Percentiles rank a stretch among this genome's conserved stretches.
phyloP scores from a whole-genome alignment of 2,113 vertebrate species.

The Anolis sagrei region DNA sequence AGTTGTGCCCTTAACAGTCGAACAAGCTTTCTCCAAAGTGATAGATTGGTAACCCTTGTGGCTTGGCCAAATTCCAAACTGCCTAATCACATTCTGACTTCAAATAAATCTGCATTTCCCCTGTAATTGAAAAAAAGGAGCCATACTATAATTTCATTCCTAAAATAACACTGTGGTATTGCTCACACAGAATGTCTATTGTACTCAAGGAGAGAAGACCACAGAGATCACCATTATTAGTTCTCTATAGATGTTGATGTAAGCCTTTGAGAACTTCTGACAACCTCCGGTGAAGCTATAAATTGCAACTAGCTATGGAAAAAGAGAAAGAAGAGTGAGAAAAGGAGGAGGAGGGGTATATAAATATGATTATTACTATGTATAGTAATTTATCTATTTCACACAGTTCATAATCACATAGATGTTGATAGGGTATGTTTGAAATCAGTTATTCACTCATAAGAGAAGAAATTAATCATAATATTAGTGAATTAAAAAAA shows the following conservation, averaged over 20 bases:
- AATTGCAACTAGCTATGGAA: slow-evolving; percentile 1
- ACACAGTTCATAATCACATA: neutral
- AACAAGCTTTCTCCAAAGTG: neutral
- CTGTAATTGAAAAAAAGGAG: neutral
- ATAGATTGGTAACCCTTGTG: neutral
- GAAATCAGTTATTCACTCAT: neutral
- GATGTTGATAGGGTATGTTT: neutral
- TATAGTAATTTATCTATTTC: slow-evolving; percentile 8
- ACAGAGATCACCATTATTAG: slow-evolving; percentile 10
- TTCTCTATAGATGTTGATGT: neutral
- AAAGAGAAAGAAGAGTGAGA: too few relatives aligned
- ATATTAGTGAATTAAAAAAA: neutral
- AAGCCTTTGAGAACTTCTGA: neutral
- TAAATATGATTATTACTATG: neutral
- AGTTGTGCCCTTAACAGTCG: neutral
- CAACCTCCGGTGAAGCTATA: neutral
- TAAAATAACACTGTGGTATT: neutral
- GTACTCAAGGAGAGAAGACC: neutral
- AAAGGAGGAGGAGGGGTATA: neutral
- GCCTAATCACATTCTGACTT: neutral
- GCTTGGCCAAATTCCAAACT: neutral
- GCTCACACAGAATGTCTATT: neutral
- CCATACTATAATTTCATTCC: neutral
- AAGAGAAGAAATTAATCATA: neutral
- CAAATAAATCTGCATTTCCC: slow-evolving; percentile 22